Evolutionary conservation across 2,113 vertebrate species (phyloP).

Genomic region (Oreotragus oreotragus): DNA sequence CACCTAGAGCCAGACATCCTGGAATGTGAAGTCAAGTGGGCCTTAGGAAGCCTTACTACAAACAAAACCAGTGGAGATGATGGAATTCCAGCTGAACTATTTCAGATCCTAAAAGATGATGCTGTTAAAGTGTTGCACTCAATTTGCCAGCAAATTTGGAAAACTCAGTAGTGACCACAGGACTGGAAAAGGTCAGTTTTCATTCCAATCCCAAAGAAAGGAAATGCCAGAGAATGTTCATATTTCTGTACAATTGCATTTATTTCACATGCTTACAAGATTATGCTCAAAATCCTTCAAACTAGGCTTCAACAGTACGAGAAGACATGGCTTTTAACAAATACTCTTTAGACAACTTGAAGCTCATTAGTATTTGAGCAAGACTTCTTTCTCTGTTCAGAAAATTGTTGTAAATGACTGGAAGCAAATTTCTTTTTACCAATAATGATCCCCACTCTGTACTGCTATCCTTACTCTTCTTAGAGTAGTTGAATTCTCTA

Average conservation of each 20-base stretch:
- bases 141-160: neutral
- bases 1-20: neutral
- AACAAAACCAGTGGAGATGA: neutral
- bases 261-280: neutral
- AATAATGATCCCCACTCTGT: rapidly evolving
- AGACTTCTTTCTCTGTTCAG: neutral
- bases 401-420: neutral
- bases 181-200: neutral
- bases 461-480: neutral
- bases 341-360: neutral
- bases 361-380: neutral
- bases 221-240: neutral
- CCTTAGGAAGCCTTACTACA: neutral
- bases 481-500: neutral
- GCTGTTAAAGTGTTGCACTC: neutral
- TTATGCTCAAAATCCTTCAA: neutral
- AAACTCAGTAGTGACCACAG: neutral
- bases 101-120: neutral
- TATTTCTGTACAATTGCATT: neutral
- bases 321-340: neutral
- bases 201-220: neutral
- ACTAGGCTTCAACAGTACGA: neutral
- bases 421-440: neutral
- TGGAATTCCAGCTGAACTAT: neutral
- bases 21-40: neutral